Conservation (phyloP, 2,797 vertebrate species). For the Macrochelys suwanniensis region DNA sequence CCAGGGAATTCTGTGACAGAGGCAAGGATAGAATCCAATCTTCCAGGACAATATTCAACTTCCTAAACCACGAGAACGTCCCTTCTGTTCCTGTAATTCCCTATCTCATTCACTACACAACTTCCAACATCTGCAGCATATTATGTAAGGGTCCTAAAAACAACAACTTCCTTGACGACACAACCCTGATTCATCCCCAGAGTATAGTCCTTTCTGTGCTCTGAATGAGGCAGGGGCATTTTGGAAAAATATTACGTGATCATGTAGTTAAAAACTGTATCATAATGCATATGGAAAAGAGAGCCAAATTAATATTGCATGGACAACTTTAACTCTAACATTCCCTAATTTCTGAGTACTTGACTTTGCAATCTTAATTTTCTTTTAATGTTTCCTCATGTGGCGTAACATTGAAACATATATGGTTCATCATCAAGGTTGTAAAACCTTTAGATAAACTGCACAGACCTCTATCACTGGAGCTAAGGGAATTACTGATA, state of each 20-base stretch:
- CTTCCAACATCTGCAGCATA: not conserved
- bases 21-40: not conserved
- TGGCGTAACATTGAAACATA: not conserved
- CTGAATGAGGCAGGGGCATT: not conserved
- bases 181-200: not conserved
- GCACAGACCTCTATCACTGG: rapidly evolving
- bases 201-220: not conserved
- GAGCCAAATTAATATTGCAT: not conserved
- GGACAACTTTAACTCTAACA: not conserved
- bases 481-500: not conserved
- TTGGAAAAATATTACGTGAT: not conserved
- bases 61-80: not conserved
- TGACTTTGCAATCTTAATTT: not conserved
- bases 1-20: not conserved
- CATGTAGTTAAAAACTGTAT: not conserved
- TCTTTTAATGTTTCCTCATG: not conserved
- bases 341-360: not conserved
- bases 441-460: not conserved
- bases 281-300: not conserved
- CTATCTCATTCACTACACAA: not conserved
- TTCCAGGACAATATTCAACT: not conserved
- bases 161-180: not conserved
- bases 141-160: not conserved
- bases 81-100: not conserved
- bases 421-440: not conserved